Base-by-base conservation (phyloP, 2,113 vertebrate genomes). In the Pardalotus punctatus region DNA sequence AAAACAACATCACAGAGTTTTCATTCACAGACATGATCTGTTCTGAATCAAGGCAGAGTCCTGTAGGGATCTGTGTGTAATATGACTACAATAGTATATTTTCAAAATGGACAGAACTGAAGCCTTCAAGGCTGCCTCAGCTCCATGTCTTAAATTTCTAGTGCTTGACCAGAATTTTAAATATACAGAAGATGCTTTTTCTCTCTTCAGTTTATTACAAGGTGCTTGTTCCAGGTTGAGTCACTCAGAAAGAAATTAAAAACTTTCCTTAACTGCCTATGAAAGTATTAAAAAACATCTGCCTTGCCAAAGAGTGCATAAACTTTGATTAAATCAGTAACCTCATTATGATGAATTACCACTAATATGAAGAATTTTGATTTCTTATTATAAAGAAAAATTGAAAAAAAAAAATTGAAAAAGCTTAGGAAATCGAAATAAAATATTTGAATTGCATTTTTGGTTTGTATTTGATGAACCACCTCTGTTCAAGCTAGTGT, bases 1-100 rank as follows among this genome's bases (percentile, higher is more conserved):
- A 90, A 79, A 86, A 65, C 57, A 95, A 45, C 72, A 74, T 58
- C 51, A 35, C 38, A 12, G 11, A 51, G 38, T 86, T 71, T 61
- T 81, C 86, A 92, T 95, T 94, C 83, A 73, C 71, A 88, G 86
- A 33, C 60, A n/a, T 36, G 62, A 58, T 74, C 82, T 88, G 91
- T 4, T 25, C 80, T 84, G 72, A 84, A 92, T 56, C 71, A 81
- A 78, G 83, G 31, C 65, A 65, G 53, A 58, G 65, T 78, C 60
- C 80, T 78, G 73, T 17, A 71, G 69, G 51, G 47, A 95, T 53
- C 62, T 78, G 33, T 2, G 2, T 35, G 12, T 5, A 83, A 42
- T 20, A 43, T 6, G 54, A 80, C 33, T 66, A 72, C 45, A 81
- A 42, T 2, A 62, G 38, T 6, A 36, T 31, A 36, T 35, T 86